Evolutionary conservation across 2,888 invertebrate genomes (phyloP).

Genomic region (Drosophila multiciliata): DNA sequence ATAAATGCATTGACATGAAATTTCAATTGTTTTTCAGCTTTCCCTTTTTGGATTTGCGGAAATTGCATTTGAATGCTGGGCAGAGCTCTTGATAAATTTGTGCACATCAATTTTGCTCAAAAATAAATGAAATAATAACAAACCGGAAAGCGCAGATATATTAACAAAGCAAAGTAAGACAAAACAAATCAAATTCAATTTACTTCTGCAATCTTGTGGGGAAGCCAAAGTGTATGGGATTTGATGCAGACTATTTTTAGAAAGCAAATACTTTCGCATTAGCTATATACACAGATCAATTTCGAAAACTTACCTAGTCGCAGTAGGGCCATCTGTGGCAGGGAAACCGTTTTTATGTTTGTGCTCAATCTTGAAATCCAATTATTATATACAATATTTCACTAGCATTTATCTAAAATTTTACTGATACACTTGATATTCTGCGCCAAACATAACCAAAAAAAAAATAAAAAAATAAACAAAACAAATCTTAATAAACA

Average conservation of each 20-base stretch:
- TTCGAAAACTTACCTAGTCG: conserved; percentile 23
- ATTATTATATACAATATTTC: conserved; percentile 5
- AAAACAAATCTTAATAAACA: neutral
- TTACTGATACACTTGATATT: conserved; percentile 6
- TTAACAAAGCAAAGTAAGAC: conserved; percentile 6
- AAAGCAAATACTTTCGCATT: conserved; percentile 5
- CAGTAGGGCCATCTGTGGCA: conserved; percentile 21
- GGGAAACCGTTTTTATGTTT: conserved; percentile 8
- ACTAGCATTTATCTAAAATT: conserved; percentile 10
- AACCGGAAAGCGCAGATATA: neutral
- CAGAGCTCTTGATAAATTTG: neutral
- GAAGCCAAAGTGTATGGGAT: conserved; percentile 1
- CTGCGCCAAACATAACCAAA: conserved; percentile 34
- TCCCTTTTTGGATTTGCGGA: conserved; percentile 5
- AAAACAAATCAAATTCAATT: neutral
- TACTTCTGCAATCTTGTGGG: conserved; percentile 1
- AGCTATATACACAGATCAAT: conserved; percentile 1
- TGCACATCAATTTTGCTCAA: neutral
- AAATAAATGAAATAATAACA: neutral
- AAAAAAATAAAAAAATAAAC: conserved; percentile 5
- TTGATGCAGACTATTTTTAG: conserved; percentile 21
- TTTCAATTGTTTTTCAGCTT: conserved; percentile 30
- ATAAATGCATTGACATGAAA: conserved; percentile 58
- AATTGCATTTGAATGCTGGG: conserved; percentile 40
- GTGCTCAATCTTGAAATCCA: conserved; percentile 7